These are phyloP conservation scores for Micromussa lordhowensis DNA, from an alignment of 92 coral and sea anemone genomes.

Conservation along the genomic window DNA sequence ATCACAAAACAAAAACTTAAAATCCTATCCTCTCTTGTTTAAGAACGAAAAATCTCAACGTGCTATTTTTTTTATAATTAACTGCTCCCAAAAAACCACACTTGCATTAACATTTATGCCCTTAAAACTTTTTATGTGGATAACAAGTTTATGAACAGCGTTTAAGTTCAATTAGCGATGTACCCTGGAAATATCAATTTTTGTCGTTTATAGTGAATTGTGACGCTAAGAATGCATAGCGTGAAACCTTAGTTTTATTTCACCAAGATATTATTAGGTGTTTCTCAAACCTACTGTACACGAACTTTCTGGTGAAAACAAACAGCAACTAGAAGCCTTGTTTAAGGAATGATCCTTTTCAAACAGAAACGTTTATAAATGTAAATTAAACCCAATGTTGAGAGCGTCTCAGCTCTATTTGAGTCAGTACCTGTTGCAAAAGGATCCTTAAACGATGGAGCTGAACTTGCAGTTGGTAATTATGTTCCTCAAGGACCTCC, in stretches of 20 bases:
- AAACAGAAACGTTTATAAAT: neutral
- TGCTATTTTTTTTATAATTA: neutral
- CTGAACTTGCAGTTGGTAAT: slow-evolving; percentile 91
- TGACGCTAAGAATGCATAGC: neutral
- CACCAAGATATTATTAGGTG: neutral
- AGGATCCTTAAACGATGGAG: slow-evolving; percentile 79
- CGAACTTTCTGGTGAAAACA: neutral
- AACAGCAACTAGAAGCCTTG: neutral
- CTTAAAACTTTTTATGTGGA: neutral
- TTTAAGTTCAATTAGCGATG: neutral
- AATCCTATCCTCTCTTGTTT: neutral
- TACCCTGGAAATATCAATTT: neutral
- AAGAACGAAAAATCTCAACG: neutral
- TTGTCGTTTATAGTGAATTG: neutral
- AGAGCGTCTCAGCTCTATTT: slow-evolving; percentile 58
- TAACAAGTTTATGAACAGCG: neutral
- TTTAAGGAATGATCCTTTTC: neutral
- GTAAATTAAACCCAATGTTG: slow-evolving; percentile 60
- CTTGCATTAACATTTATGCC: neutral
- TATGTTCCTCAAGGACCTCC: slow-evolving; percentile 96
- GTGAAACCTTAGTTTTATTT: neutral
- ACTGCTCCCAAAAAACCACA: neutral
- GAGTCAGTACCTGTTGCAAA: slow-evolving; percentile 88
- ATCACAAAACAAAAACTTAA: neutral
- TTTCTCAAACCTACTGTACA: neutral